A percentile compares a stretch with the other conserved stretches of the same genome.
These are phyloP conservation scores for Pedicia rivosa DNA, from an alignment of 2,888 invertebrate genomes.

Conservation along the genomic window DNA sequence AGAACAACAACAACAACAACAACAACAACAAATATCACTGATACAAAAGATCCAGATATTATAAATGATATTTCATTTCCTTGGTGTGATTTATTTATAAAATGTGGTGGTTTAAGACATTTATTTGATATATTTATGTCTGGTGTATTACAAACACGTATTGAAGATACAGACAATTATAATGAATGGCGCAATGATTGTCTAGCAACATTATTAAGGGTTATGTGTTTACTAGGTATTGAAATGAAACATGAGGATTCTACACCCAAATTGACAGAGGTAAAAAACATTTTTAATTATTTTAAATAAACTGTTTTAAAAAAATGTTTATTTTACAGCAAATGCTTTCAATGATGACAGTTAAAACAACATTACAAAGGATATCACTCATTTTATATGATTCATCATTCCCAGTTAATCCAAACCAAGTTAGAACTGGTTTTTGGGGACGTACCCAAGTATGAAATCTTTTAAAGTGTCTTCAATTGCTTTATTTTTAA, in stretches of 20 bases:
- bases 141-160: constrained; percentile 59
- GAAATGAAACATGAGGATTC: constrained; percentile 30
- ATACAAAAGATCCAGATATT: neutral
- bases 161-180: constrained; percentile 39
- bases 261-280: constrained; percentile 36
- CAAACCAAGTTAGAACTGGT: constrained; percentile 77
- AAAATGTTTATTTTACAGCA: constrained; percentile 5
- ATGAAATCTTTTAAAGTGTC: constrained; percentile 17
- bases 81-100: constrained; percentile 71
- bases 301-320: constrained; percentile 51
- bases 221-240: constrained; percentile 75
- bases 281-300: too few species aligned
- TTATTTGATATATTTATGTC: constrained; percentile 86
- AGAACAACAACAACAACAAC: constrained; percentile 10
- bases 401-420: constrained; percentile 63
- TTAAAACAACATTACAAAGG: constrained; percentile 65
- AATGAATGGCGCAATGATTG: constrained; percentile 91
- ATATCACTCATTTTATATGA: constrained; percentile 78
- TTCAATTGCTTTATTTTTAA: constrained; percentile 10
- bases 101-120: constrained; percentile 73
- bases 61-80: constrained; percentile 13
- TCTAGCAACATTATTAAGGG: constrained; percentile 68
- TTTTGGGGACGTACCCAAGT: constrained; percentile 83
- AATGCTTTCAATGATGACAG: constrained; percentile 68
- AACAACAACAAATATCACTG: constrained; percentile 10